phyloP scores from a whole-genome alignment of 2,113 vertebrate species.

The Periophthalmus modestus region DNA sequence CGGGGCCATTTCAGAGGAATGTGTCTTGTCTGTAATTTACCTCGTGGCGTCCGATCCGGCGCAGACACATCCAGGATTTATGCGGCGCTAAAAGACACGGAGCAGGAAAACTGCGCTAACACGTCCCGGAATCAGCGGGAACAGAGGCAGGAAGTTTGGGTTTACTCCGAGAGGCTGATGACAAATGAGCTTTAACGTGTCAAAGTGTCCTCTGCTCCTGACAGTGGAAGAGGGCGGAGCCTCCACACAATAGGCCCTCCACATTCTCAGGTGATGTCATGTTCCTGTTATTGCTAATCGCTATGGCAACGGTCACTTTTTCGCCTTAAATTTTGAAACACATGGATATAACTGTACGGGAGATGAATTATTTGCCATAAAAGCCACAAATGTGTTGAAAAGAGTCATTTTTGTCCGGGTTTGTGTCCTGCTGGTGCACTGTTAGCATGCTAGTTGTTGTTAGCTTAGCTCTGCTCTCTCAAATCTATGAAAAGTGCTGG shows the following conservation, averaged over 20 bases:
- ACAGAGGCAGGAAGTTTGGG: background rate
- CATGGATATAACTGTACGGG: no score
- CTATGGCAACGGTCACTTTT: no score
- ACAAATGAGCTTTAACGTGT: background rate
- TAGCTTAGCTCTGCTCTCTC: no score
- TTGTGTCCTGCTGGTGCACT: no score
- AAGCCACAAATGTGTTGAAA: no score
- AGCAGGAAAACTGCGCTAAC: background rate
- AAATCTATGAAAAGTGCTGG: no score
- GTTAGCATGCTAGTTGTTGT: no score
- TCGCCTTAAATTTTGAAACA: no score
- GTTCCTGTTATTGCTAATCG: no score
- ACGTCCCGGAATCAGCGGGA: background rate
- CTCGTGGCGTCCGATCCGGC: slow-evolving; percentile 68
- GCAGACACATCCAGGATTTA: slow-evolving; percentile 52
- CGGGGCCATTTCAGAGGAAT: slow-evolving; percentile 65
- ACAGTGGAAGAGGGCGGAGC: background rate
- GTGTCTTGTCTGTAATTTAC: slow-evolving; percentile 74
- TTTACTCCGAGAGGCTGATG: background rate
- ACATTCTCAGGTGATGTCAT: background rate
- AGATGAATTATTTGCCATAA: no score
- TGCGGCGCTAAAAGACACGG: slow-evolving; percentile 16
- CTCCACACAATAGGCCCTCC: background rate
- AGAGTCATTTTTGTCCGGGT: no score
- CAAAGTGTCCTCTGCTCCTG: background rate